Percentiles rank a stretch among this genome's conserved stretches.
These are phyloP conservation scores for Tadarida brasiliensis DNA, from an alignment of 2,797 vertebrate species.

Conservation along the genomic window DNA sequence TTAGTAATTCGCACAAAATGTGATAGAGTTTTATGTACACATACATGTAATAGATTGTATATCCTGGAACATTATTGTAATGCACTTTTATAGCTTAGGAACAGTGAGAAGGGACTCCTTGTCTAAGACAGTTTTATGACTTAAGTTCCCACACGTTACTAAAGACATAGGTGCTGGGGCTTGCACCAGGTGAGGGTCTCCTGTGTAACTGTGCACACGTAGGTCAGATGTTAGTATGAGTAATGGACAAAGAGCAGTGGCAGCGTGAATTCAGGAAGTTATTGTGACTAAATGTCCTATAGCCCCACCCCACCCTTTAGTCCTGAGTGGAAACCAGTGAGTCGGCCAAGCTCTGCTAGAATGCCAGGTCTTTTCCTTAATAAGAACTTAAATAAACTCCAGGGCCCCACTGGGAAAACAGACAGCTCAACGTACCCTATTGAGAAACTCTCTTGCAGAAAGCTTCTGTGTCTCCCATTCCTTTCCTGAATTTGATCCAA, in stretches of 20 bases:
- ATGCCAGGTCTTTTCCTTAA: conserved; percentile 38
- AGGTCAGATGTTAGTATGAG: not conserved
- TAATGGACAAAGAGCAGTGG: not conserved
- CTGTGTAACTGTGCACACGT: not conserved
- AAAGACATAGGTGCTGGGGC: not conserved
- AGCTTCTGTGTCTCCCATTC: not conserved
- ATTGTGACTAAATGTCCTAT: not conserved
- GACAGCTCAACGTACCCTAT: not conserved
- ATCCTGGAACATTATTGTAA: not conserved
- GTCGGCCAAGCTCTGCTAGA: not conserved
- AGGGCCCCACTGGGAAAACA: conserved; percentile 54
- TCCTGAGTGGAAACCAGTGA: conserved; percentile 54
- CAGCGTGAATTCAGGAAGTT: not conserved
- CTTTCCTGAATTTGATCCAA: conserved; percentile 31
- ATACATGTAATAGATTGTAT: not conserved
- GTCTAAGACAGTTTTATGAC: not conserved
- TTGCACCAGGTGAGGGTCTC: not conserved
- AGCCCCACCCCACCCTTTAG: not conserved
- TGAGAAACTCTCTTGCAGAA: conserved; percentile 24
- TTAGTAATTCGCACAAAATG: not conserved
- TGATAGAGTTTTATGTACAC: not conserved
- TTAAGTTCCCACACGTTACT: not conserved
- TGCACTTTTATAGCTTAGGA: not conserved
- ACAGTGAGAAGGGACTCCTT: not conserved
- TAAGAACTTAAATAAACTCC: conserved; percentile 69